Evolutionary conservation across 2,888 invertebrate genomes (phyloP).

Genomic region (Nipponacmea schrenckii): DNA sequence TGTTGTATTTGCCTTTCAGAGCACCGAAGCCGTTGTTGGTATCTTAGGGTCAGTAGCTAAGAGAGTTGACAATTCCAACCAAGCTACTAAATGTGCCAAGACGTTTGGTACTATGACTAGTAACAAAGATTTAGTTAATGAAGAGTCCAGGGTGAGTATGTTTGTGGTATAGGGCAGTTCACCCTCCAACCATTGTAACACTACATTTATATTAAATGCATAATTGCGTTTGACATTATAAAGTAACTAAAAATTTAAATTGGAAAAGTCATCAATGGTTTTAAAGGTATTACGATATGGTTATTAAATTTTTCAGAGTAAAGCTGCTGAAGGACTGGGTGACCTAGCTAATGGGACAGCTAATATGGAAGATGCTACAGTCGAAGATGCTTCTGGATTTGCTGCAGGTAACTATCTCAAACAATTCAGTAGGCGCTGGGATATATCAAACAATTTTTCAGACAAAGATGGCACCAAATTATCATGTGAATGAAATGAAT

Average conservation of each 20-base stretch:
- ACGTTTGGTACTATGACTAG: constrained; percentile 40
- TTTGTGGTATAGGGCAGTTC: too few species aligned
- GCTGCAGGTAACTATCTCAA: constrained; percentile 32
- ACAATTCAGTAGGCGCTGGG: neutral
- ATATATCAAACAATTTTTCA: neutral
- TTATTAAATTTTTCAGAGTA: constrained; percentile 25
- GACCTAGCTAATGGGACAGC: constrained; percentile 34
- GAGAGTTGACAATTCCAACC: constrained; percentile 39
- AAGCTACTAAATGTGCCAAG: constrained; percentile 37
- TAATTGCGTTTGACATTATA: too few species aligned
- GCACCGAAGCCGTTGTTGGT: constrained; percentile 37
- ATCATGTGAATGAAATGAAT: too few species aligned
- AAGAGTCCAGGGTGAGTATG: constrained; percentile 33
- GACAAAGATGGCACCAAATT: too few species aligned
- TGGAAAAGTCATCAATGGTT: too few species aligned
- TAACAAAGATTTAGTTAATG: constrained; percentile 35
- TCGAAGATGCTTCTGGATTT: constrained; percentile 35
- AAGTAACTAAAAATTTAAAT: too few species aligned
- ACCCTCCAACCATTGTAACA: too few species aligned
- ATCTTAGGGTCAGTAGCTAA: constrained; percentile 37
- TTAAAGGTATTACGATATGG: too few species aligned
- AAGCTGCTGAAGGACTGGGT: constrained; percentile 33
- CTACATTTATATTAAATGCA: too few species aligned
- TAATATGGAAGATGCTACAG: constrained; percentile 35
- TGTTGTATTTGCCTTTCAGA: constrained; percentile 17